These are phyloP conservation scores for Eristalis pertinax DNA, from an alignment of 2,888 invertebrate genomes.

Conservation along the genomic window DNA sequence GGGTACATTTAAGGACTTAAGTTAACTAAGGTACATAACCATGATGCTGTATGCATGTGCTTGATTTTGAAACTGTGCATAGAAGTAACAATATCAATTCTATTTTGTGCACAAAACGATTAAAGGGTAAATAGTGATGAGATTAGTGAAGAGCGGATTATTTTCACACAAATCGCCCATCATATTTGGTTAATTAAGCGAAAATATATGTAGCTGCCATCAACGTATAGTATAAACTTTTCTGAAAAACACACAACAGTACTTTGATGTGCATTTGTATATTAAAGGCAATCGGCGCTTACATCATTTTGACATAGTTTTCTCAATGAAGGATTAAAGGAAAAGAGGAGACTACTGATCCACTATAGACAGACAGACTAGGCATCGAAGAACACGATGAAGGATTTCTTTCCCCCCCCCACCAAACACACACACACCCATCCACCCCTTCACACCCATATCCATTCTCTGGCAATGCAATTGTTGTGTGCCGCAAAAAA, in stretches of 20 bases:
- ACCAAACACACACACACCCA: background rate
- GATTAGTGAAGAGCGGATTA: background rate
- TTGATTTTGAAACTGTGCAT: background rate
- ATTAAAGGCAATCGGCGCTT: slow-evolving; percentile 16
- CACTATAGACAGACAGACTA: slow-evolving; percentile 34
- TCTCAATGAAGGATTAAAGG: slow-evolving; percentile 39
- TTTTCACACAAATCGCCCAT: slow-evolving; percentile 5
- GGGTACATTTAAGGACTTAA: slow-evolving; percentile 14
- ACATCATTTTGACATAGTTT: slow-evolving; percentile 63
- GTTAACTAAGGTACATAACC: background rate
- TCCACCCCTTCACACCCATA: background rate
- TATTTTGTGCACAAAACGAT: no score
- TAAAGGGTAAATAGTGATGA: background rate
- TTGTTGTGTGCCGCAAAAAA: slow-evolving; percentile 36
- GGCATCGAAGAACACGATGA: slow-evolving; percentile 35
- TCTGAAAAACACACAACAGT: background rate
- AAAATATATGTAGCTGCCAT: background rate
- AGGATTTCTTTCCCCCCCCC: slow-evolving; percentile 15
- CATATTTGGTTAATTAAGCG: slow-evolving; percentile 26
- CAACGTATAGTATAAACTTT: background rate
- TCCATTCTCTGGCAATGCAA: background rate
- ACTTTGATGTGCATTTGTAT: background rate
- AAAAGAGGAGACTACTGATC: slow-evolving; percentile 12
- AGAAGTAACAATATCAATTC: no score
- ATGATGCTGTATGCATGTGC: background rate